Evolutionary conservation across 2,113 vertebrate species (phyloP), one percentile per base, ranked within the genome.

Genomic region (Callopanchax toddi): DNA sequence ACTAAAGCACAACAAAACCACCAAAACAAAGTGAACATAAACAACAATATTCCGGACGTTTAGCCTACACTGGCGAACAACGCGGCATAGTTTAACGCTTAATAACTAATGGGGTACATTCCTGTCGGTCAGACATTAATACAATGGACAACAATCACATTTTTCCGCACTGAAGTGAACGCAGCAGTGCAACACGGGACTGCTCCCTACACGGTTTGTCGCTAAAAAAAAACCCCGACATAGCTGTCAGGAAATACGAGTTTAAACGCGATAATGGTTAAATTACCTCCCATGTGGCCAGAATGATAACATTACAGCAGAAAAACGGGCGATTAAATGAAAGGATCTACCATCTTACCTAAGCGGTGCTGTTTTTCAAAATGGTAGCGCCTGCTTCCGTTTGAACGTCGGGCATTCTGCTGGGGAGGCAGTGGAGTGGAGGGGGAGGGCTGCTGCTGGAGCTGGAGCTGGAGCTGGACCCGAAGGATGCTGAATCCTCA

Each of bases 361-460:
- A 79, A 79, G 74, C 91, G 84, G 87, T 91, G 91, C 84, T 82
- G 85, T 68, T 23, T 91, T 92, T 92, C 91, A 93, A 93, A 93
- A 93, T 93, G 92, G 92, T 92, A 89, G 91, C 90, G 90, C 86
- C 87, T 82, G 90, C 90, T 92, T 93, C 91, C 91, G 89, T 85
- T 87, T 87, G 86, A 82, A 67, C 69, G 84, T 85, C 82, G 83
- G 83, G 84, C 82, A 76, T 85, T 72, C 71, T 68, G 74, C 56
- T 60, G 74, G 53, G 71, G 69, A 72, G 80, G 80, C 60, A 40
- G 76, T 51, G 12, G 49, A 40, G 76, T 51, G 12, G 49, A 53
- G 23, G 69, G 40, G 56, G 52, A 49, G 60, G 40, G 64, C 32
- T 29, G 23, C 50, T 48, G 71, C 25, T 42, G n/a, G n/a, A n/a